Conservation (phyloP, 2,113 vertebrate species). For the Oceanodroma tethys region DNA sequence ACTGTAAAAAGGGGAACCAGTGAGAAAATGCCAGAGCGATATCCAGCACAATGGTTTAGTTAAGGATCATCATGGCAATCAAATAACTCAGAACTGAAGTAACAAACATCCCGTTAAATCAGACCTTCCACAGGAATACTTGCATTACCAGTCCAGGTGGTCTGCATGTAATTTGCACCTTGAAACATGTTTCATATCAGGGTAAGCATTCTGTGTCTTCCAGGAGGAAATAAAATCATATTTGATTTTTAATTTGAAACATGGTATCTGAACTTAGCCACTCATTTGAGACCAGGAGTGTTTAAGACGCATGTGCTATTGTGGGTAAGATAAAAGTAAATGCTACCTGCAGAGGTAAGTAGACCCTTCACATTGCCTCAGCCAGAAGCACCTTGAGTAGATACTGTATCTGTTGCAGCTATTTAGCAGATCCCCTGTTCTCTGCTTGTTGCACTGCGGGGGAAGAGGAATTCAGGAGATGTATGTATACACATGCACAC, state of each 20-base stretch:
- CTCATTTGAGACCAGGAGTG: background rate
- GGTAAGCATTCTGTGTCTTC: background rate
- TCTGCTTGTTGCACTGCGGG: background rate
- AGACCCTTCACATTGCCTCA: background rate
- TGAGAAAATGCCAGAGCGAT: background rate
- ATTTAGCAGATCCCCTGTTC: background rate
- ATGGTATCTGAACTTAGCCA: background rate
- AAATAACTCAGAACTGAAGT: background rate
- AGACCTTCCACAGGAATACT: background rate
- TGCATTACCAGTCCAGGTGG: background rate
- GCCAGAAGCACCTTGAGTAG: background rate
- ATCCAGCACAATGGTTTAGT: background rate
- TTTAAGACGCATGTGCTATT: background rate
- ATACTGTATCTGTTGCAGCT: background rate
- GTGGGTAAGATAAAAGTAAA: background rate
- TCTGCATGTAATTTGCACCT: background rate
- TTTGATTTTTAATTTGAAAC: background rate
- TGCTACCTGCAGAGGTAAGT: background rate
- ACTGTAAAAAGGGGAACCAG: background rate
- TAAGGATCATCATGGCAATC: background rate
- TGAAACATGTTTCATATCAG: background rate
- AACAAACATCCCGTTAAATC: background rate
- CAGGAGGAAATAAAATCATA: background rate
- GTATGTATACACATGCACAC: fast-evolving
- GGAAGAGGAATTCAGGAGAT: background rate